Conservation (phyloP, 2,888 invertebrate genomes). For the Lasioglossum pauxillum region DNA sequence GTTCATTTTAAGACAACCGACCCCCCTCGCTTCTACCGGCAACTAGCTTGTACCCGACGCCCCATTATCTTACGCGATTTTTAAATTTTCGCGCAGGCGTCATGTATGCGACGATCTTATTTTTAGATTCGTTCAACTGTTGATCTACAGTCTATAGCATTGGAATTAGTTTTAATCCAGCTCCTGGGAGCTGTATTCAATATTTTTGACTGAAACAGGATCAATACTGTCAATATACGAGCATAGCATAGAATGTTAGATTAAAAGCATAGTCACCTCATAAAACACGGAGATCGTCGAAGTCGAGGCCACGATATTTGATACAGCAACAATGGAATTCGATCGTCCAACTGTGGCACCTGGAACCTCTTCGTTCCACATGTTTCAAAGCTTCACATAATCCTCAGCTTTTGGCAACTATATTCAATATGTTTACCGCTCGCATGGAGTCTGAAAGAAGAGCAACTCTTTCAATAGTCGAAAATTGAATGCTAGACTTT, state of each 20-base stretch:
- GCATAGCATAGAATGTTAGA: background rate
- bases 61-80: background rate
- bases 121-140: background rate
- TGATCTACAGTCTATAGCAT: background rate
- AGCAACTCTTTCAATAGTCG: background rate
- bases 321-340: background rate
- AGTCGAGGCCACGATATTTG: background rate
- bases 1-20: conserved; percentile 29
- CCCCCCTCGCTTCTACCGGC: background rate
- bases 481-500: background rate
- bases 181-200: background rate
- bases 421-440: background rate
- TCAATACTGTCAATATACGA: background rate
- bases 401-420: background rate
- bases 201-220: background rate
- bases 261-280: background rate
- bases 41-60: background rate
- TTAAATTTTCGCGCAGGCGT: background rate
- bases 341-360: background rate
- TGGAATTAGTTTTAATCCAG: background rate
- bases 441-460: background rate
- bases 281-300: background rate
- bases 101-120: background rate
- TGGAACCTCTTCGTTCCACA: background rate
- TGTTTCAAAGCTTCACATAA: background rate